These are phyloP conservation scores for Jordanella pulchra DNA, from an alignment of 2,797 vertebrate species.

Conservation along the genomic window DNA sequence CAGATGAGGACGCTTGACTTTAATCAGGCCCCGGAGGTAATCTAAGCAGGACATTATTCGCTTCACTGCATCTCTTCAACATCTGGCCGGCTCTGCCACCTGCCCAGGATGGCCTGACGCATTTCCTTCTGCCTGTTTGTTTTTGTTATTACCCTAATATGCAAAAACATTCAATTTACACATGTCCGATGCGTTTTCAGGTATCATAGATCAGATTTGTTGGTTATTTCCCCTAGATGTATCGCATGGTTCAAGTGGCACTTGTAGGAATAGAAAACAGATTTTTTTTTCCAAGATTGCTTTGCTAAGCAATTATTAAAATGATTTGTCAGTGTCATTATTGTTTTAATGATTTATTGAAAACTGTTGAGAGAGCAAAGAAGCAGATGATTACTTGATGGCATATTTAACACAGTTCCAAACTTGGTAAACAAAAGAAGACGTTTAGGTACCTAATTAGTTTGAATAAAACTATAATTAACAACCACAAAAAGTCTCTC, in stretches of 20 bases:
- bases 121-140: conserved; percentile 47
- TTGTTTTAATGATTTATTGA: conserved; percentile 25
- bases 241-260: background rate
- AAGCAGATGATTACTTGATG: background rate
- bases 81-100: conserved; percentile 64
- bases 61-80: conserved; percentile 57
- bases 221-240: conserved; percentile 24
- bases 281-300: conserved; percentile 7
- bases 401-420: background rate
- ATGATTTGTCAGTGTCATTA: conserved; percentile 34
- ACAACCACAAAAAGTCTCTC: background rate
- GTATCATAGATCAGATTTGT: conserved; percentile 42
- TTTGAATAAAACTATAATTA: background rate
- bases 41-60: conserved; percentile 68
- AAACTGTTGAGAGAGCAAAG: background rate
- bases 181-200: conserved; percentile 35
- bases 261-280: conserved; percentile 25
- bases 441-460: background rate
- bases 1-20: conserved; percentile 63
- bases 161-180: conserved; percentile 44
- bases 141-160: conserved; percentile 27
- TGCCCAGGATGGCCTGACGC: conserved; percentile 47
- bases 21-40: conserved; percentile 72
- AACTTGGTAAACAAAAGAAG: background rate
- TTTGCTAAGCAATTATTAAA: conserved; percentile 7